Base-by-base conservation (phyloP, 2,797 vertebrate genomes). In the Pelobates cultripes region DNA sequence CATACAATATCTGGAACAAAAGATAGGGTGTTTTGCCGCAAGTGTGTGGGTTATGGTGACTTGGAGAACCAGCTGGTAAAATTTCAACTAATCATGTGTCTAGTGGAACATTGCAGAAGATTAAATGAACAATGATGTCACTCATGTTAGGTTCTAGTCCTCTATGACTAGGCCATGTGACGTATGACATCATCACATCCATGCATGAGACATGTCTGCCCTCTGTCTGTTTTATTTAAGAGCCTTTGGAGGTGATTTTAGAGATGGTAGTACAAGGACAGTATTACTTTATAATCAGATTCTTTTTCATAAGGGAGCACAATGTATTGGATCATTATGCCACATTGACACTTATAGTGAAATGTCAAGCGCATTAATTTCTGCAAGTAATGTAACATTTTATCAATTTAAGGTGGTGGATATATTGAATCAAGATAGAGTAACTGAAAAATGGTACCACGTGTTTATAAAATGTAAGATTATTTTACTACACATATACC, bases 361-460 rank as follows among this genome's bases (percentile, higher is more conserved):
- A 73, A 73, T 73, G 70, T 40, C 69, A 71, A 47, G 44, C 44
- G 17, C 69, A 71, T 44, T 71, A 51, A 71, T 45, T 47, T 47
- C 69, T 71, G 69, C 7, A 43, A 14, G 43, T 45, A 55, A 41
- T 73, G 47, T 73, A 17, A 53, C 45, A 73, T 73, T 73, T 73
- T 71, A 71, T 44, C 87, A 83, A 60, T 60, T 74, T 85, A 82
- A 74, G 76, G 43, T 85, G 82, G 77, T 89, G 86, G 9, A 57
- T 57, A 57, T 12, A 57, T 57, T 3, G 13, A 12, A 3, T 57
- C 7, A 14, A 57, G 4, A 12, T 9, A 57, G 55, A 12, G 55
- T 12, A 12, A 57, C 4, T 57, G 13, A 3, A 57, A 57, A 7
- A 15, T 57, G 55, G 55, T 51, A 6, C 47, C 28, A 28, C 28